Evolutionary conservation across 2,888 invertebrate genomes (phyloP), one percentile per base, ranked within the genome.

Genomic region (Anoncus sp.): DNA sequence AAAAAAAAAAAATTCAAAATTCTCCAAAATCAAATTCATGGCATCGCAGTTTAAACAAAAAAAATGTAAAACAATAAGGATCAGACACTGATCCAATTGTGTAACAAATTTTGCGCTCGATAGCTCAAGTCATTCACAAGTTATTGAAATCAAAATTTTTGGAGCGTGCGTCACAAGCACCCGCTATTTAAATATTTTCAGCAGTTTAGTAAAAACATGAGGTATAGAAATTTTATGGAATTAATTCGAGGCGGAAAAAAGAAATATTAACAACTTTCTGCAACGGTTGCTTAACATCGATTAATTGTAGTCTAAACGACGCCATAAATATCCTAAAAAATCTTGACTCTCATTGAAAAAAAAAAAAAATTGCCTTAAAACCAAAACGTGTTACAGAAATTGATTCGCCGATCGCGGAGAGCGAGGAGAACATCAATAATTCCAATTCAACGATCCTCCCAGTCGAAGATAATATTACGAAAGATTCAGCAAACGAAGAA

Each of bases 401-500:
- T 63, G 75, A 79, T 59, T 57, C 71, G 45, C 63, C 75, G 43
- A 69, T 79, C 77, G 70, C 67, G 59, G 83, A 83, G 65, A 82
- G 60, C 76, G 83, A 83, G 80, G 83, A 82, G 59, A 83, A 79
- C 35, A 82, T 75, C 75, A 78, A 78, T 47, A 78, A 79, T 65
- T 77, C 80, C 65, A 79, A 43, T 47, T 14, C 47, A 45, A 62
- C 74, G 49, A 71, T 51, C 57, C 24, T 22, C 45, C 45, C 65
- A 65, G 59, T 79, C 67, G 77, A 83, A 62, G 76, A 85, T 70
- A 75, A 85, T 81, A 77, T 82, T 73, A 77, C 76, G 57, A 82
- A 80, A 74, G 82, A 77, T 80, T 82, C 78, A 55, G 80, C 80
- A 67, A 84, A 77, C 75, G 73, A 81, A 71, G 83, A 82, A 80